Conservation (phyloP, 2,113 vertebrate genomes). For the Hypocryptadius cinnamomeus region DNA sequence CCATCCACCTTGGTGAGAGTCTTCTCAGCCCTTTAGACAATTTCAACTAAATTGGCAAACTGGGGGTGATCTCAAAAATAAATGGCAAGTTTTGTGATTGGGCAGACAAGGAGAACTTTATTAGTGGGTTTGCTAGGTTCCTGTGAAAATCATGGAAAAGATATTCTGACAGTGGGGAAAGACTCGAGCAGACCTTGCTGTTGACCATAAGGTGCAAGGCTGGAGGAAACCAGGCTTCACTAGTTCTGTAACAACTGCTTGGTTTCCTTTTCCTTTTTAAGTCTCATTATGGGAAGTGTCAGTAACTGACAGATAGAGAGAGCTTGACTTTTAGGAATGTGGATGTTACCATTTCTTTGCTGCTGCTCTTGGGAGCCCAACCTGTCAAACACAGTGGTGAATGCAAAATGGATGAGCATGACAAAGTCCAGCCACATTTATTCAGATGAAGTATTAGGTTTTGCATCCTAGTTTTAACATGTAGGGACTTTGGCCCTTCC, state of each 20-base stretch:
- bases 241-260: not conserved
- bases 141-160: not conserved
- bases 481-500: not conserved
- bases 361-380: not conserved
- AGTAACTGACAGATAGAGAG: not conserved
- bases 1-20: not conserved
- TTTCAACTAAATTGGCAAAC: not conserved
- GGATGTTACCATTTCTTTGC: not conserved
- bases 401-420: not conserved
- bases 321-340: not conserved
- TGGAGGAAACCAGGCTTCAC: not conserved
- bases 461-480: not conserved
- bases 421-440: not conserved
- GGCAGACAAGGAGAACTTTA: not conserved
- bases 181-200: not conserved
- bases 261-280: not conserved
- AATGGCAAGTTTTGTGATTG: not conserved
- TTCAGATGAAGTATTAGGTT: not conserved
- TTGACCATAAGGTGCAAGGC: not conserved
- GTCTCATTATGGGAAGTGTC: not conserved
- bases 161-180: not conserved
- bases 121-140: not conserved
- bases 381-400: not conserved
- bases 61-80: not conserved
- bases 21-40: not conserved